phyloP scores from a whole-genome alignment of 2,797 vertebrate species.

The Enteromius viviparus region DNA sequence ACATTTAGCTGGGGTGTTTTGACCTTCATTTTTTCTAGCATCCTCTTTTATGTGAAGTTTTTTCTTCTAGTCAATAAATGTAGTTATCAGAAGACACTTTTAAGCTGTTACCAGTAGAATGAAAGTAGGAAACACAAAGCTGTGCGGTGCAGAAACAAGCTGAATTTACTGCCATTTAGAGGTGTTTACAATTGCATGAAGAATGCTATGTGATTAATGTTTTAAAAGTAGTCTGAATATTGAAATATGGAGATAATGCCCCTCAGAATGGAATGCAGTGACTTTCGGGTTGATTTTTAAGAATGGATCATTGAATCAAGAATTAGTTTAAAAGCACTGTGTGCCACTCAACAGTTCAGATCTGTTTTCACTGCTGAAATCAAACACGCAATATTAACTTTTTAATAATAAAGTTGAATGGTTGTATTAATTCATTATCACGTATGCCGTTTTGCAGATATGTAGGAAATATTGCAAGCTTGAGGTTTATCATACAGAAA shows the following conservation, averaged over 20 bases:
- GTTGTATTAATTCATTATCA: too few relatives aligned
- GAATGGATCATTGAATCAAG: neutral
- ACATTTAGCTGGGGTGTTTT: neutral
- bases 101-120: neutral
- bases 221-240: neutral
- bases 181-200: neutral
- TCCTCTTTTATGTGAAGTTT: neutral
- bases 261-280: neutral
- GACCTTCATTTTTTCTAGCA: neutral
- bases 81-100: neutral
- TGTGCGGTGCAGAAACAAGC: neutral
- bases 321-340: neutral
- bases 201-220: neutral
- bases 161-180: neutral
- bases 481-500: too few relatives aligned
- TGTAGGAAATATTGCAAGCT: too few relatives aligned
- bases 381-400: too few relatives aligned
- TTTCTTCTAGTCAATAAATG: neutral
- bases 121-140: neutral
- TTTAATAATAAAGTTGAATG: too few relatives aligned
- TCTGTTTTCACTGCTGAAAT: too few relatives aligned
- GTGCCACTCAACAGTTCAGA: neutral
- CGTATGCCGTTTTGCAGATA: too few relatives aligned
- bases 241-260: neutral
- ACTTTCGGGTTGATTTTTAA: too few relatives aligned